Evolutionary conservation across 2,888 invertebrate genomes (phyloP).

Genomic region (Thysanoteuthis rhombus): DNA sequence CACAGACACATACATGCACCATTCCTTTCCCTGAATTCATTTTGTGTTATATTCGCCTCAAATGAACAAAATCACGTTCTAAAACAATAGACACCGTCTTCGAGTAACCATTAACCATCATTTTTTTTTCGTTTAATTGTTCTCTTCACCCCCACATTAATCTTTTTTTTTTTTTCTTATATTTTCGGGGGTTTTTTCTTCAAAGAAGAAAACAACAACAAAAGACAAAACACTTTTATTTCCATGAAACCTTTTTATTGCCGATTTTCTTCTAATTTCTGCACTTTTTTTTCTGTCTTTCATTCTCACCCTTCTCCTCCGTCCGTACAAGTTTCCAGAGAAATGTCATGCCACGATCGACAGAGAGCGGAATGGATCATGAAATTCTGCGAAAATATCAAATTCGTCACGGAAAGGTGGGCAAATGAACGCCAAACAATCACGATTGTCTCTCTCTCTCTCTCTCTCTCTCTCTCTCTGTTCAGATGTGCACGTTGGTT

Average conservation of each 20-base stretch:
- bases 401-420: constrained; percentile 12
- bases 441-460: background rate
- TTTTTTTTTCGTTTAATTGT: background rate
- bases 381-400: background rate
- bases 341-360: background rate
- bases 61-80: background rate
- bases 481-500: background rate
- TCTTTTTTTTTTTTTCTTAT: background rate
- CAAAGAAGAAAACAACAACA: background rate
- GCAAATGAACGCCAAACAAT: background rate
- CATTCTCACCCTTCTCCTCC: background rate
- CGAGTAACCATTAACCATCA: background rate
- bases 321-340: background rate
- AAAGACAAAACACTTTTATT: background rate
- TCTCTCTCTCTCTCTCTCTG: background rate
- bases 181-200: background rate
- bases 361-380: background rate
- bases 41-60: background rate
- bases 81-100: background rate
- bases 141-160: background rate
- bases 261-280: background rate
- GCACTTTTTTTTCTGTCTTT: background rate
- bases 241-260: background rate
- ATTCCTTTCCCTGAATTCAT: too few relatives aligned
- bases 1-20: background rate